Evolutionary conservation across 2,888 invertebrate species (phyloP).

Genomic region (Trypoxylon attenuatum): DNA sequence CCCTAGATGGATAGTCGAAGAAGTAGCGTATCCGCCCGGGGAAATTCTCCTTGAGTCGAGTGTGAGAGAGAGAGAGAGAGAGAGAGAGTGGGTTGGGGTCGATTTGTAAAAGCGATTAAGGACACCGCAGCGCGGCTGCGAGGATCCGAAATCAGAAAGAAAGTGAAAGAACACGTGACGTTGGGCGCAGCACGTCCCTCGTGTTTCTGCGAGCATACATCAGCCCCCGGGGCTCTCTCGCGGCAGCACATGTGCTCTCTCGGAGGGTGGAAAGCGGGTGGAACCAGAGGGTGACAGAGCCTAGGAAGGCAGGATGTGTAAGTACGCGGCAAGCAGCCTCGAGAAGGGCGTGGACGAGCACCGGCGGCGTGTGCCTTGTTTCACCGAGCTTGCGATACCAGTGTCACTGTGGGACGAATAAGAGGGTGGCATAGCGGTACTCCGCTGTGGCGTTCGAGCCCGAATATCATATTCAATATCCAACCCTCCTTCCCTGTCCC

Average conservation of each 20-base stretch:
- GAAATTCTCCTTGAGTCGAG: neutral
- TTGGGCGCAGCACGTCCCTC: slow-evolving; percentile 49
- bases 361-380: slow-evolving; percentile 37
- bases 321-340: slow-evolving; percentile 20
- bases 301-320: slow-evolving; percentile 38
- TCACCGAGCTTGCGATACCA: slow-evolving; percentile 39
- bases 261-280: no score
- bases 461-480: slow-evolving; percentile 71
- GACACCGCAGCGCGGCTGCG: slow-evolving; percentile 18
- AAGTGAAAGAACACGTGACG: slow-evolving; percentile 67
- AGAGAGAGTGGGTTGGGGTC: slow-evolving; percentile 10
- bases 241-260: slow-evolving; percentile 54
- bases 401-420: slow-evolving; percentile 53
- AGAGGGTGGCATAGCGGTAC: slow-evolving; percentile 61
- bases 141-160: slow-evolving; percentile 60
- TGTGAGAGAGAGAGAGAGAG: neutral
- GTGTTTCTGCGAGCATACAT: slow-evolving; percentile 59
- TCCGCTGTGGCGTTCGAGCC: slow-evolving; percentile 59
- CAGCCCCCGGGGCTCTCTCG: slow-evolving; percentile 53
- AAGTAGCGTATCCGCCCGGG: neutral
- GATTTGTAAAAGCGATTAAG: slow-evolving; percentile 49
- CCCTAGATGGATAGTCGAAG: neutral
- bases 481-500: slow-evolving; percentile 55
- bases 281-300: slow-evolving; percentile 28
- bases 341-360: slow-evolving; percentile 39